Evolutionary conservation across 1,140 invertebrate genomes (phyloP), one percentile per base, ranked within the genome.

Genomic region (Dreissena rostriformis): DNA sequence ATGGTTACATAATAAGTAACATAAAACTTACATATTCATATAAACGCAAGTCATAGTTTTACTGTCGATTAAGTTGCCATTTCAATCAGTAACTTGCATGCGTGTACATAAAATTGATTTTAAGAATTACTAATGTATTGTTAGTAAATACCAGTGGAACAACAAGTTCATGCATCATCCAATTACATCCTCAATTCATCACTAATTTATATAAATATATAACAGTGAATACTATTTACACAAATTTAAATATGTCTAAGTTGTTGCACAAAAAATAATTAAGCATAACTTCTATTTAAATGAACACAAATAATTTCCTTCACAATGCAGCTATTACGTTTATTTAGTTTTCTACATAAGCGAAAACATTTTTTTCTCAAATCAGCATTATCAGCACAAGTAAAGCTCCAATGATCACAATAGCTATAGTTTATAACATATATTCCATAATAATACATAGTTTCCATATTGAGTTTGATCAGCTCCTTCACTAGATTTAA

Each of bases 341-440:
- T 49, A 22, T 15, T 63, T 14, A 65, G 51, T 53, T 22, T 66
- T 73, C 67, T 57, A 51, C 67, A 55, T n/a, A 55, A 52, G 53
- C 66, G 29, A 24, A 52, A 81, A 68, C 79, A 72, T 65, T 19
- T 26, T 68, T 19, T n/a, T 10, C n/a, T 51, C 63, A 55, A 73
- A 73, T 70, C 70, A 67, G 71, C 39, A 49, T 22, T 55, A 17
- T 26, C 2, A 19, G 11, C n/a, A n/a, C 55, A 51, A 51, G 4
- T 55, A 39, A 22, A 22, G 77, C 12, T 26, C 70, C 6, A 72
- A 68, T 14, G n/a, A 26, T 52, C 49, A 26, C 49, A 19, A 72
- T n/a, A 39, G 52, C 6, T 2, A 51, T 51, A 26, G 28, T 51
- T 22, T n/a, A 61, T 17, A 55, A 55, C 28, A n/a, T 51, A 52